phyloP scores from a whole-genome alignment of 2,113 vertebrate genomes.

The Ceyx melanurus region DNA sequence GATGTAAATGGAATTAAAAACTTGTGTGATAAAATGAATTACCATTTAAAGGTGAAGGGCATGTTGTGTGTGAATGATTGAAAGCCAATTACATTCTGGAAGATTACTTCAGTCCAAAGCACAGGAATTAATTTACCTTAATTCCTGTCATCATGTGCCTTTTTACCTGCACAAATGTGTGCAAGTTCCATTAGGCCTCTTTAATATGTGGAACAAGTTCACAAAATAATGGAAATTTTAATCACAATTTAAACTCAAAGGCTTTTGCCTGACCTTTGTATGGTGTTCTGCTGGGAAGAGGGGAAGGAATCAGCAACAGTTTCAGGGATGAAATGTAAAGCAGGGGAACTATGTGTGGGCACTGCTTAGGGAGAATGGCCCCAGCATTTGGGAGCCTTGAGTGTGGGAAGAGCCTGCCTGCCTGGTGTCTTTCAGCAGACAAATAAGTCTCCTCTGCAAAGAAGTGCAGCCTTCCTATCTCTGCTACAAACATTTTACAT shows the following conservation, averaged over 20 bases:
- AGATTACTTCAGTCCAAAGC: conserved; percentile 65
- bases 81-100: conserved; percentile 52
- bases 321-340: background rate
- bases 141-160: conserved; percentile 56
- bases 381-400: background rate
- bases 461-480: background rate
- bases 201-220: conserved; percentile 63
- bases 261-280: conserved; percentile 44
- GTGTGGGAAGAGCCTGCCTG: background rate
- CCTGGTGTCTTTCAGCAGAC: background rate
- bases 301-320: background rate
- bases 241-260: conserved; percentile 66
- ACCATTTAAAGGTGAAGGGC: conserved; percentile 52
- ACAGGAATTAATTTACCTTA: conserved; percentile 60
- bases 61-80: conserved; percentile 53
- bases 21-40: conserved; percentile 23
- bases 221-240: conserved; percentile 69
- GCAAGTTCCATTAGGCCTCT: conserved; percentile 38
- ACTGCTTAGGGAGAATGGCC: background rate
- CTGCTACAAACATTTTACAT: background rate
- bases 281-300: conserved; percentile 2
- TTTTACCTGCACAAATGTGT: conserved; percentile 56
- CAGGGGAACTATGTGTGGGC: background rate
- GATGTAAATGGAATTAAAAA: background rate
- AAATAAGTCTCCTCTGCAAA: background rate